Conservation (phyloP, 2,797 vertebrate genomes). For the Loriculus beryllinus region DNA sequence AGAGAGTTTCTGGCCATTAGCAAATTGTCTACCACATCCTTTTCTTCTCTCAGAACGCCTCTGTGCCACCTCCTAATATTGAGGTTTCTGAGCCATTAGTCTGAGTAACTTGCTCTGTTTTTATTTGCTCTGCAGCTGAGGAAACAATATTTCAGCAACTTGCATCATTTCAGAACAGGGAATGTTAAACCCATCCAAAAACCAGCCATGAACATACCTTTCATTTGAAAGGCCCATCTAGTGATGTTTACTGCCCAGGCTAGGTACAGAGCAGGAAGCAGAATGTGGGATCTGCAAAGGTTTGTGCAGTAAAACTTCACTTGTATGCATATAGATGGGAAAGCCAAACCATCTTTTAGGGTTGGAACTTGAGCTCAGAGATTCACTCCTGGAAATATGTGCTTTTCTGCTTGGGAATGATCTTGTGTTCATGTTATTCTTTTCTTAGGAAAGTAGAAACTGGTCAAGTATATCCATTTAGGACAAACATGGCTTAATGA, state of each 20-base stretch:
- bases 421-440: neutral
- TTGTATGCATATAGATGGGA: neutral
- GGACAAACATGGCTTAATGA: neutral
- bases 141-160: slow-evolving; percentile 10
- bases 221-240: neutral
- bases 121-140: neutral
- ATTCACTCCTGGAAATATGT: neutral
- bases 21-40: slow-evolving; percentile 53
- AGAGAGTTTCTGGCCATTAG: slow-evolving; percentile 49
- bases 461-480: neutral
- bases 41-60: slow-evolving; percentile 4
- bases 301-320: neutral
- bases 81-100: slow-evolving; percentile 32
- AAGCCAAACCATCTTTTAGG: neutral
- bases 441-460: neutral
- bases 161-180: neutral
- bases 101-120: neutral
- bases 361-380: neutral
- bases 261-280: neutral
- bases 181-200: neutral
- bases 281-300: neutral
- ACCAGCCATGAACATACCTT: neutral
- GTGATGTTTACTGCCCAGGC: neutral
- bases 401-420: neutral
- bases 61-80: slow-evolving; percentile 3